Evolutionary conservation across 2,113 vertebrate genomes (phyloP), one percentile per base, ranked within the genome.

Genomic region (Aplodontia rufa): DNA sequence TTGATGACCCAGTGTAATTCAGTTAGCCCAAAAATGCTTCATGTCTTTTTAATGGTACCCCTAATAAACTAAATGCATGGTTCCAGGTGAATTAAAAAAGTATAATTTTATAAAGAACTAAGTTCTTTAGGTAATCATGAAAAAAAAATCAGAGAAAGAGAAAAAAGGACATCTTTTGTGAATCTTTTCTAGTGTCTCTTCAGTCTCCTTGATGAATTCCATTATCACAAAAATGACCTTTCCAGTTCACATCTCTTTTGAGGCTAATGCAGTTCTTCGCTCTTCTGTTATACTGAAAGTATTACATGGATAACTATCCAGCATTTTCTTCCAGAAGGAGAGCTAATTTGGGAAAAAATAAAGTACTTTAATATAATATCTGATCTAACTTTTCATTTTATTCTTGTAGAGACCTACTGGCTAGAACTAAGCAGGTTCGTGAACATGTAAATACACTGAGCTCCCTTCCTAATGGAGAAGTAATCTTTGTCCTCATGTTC

Each of bases 161-260:
- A 97, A 96, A 90, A 98, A 97, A 81, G 95, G 85, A 80, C 91
- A 81, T 87, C 97, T 81, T 98, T 98, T 98, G 93, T 98, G 96
- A 98, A 94, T 97, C 94, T 96, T 96, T 87, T 42, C 78, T 51
- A 71, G 84, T 94, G 86, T 90, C 92, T 97, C 91, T 86, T 97
- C 93, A 90, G 79, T 91, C 78, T 97, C 95, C 96, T 96, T 98
- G 97, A 98, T 98, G 97, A 98, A 98, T 98, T 96, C 94, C 72
- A 98, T 98, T 98, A 98, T 97, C 91, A 96, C 85, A 88, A 98
- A 98, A 98, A 94, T 68, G 82, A 98, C 98, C 97, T 98, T 98
- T 98, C 97, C 93, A 97, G 97, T 97, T 98, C 96, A 78, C 97
- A 93, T 97, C 95, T 98, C 97, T 98, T 98, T 98, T 4, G 32